Conservation (phyloP, 2,888 invertebrate species). For the Dendrolimus houi region DNA sequence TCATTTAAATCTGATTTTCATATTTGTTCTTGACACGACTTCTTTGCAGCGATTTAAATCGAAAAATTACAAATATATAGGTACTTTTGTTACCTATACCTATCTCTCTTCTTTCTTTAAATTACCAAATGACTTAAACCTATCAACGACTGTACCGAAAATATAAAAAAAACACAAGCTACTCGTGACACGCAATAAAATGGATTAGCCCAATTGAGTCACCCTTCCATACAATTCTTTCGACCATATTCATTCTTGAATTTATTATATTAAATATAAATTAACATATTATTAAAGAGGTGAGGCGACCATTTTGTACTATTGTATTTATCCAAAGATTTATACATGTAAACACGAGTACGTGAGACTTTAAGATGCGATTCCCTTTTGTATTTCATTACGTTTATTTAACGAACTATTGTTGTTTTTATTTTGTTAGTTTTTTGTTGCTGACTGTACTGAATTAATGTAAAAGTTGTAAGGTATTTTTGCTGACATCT, state of each 20-base stretch:
- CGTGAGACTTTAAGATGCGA: slow-evolving; percentile 38
- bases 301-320: slow-evolving; percentile 46
- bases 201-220: slow-evolving; percentile 63
- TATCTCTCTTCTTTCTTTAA: too few relatives aligned
- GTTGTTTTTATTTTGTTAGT: slow-evolving; percentile 1
- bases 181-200: slow-evolving; percentile 70
- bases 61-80: too few relatives aligned
- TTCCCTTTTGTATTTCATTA: slow-evolving; percentile 8
- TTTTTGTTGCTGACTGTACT: slow-evolving; percentile 10
- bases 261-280: slow-evolving; percentile 70
- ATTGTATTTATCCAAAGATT: slow-evolving; percentile 58
- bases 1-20: too few relatives aligned
- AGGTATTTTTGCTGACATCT: too few relatives aligned
- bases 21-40: too few relatives aligned
- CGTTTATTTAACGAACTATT: slow-evolving; percentile 7
- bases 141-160: background rate
- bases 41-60: too few relatives aligned
- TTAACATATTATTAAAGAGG: slow-evolving; percentile 67
- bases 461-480: background rate
- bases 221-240: slow-evolving; percentile 28
- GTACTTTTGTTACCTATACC: too few relatives aligned
- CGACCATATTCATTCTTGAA: slow-evolving; percentile 46
- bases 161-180: slow-evolving; percentile 18
- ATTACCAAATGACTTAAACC: background rate
- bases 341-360: slow-evolving; percentile 63